A percentile compares a stretch with the other conserved stretches of the same genome.
These are phyloP conservation scores for Leptobrachium ailaonicum DNA, from an alignment of 2,113 vertebrate species.

Conservation along the genomic window DNA sequence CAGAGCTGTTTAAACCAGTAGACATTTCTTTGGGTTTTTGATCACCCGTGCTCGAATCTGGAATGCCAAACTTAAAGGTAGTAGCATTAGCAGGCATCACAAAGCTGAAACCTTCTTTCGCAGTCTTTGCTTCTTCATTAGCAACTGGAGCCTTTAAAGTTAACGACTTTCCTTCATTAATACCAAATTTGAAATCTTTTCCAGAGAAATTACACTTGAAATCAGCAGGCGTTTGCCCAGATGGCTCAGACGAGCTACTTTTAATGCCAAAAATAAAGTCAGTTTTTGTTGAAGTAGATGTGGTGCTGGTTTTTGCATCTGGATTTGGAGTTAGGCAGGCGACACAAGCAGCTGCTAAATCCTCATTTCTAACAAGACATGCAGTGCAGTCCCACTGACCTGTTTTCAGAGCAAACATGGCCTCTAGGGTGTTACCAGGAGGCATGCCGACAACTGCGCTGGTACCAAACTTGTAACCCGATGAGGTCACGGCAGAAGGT, in stretches of 20 bases:
- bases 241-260: slow-evolving; percentile 62
- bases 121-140: slow-evolving; percentile 62
- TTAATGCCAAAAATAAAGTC: slow-evolving; percentile 68
- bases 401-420: slow-evolving; percentile 74
- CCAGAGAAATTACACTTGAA: slow-evolving; percentile 72
- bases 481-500: slow-evolving; percentile 54
- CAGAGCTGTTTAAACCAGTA: slow-evolving; percentile 67
- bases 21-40: slow-evolving; percentile 57
- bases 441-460: slow-evolving; percentile 51
- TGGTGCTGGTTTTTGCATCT: slow-evolving; percentile 54
- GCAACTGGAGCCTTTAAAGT: slow-evolving; percentile 66
- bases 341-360: slow-evolving; percentile 65
- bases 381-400: slow-evolving; percentile 80
- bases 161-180: slow-evolving; percentile 67
- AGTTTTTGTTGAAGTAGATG: slow-evolving; percentile 32
- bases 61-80: slow-evolving; percentile 88
- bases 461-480: slow-evolving; percentile 46
- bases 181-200: slow-evolving; percentile 80
- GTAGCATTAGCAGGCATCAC: slow-evolving; percentile 65
- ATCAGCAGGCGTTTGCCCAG: slow-evolving; percentile 65
- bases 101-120: slow-evolving; percentile 78
- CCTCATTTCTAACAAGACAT: slow-evolving; percentile 76
- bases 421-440: slow-evolving; percentile 62
- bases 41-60: slow-evolving; percentile 66
- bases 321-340: slow-evolving; percentile 74